A percentile compares a stretch with the other conserved stretches of the same genome.
phyloP scores from a whole-genome alignment of 1,140 invertebrate genomes.

The Tetramorium alpestre region DNA sequence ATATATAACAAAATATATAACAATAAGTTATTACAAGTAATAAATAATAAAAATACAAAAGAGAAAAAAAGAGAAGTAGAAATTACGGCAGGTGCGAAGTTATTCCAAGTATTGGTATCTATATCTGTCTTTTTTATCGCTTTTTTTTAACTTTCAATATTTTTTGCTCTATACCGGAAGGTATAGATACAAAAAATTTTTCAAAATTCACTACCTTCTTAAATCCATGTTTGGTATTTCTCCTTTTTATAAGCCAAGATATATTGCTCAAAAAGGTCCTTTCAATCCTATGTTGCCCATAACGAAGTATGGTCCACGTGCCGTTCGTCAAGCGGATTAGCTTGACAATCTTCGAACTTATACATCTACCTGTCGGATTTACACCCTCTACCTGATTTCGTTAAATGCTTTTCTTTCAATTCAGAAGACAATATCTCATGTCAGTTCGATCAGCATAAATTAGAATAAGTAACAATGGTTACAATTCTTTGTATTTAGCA shows the following conservation, averaged over 20 bases:
- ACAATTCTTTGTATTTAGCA: constrained; percentile 64
- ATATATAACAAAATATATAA: too few relatives aligned
- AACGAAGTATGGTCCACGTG: background rate
- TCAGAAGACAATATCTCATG: constrained; percentile 58
- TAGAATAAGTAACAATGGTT: constrained; percentile 69
- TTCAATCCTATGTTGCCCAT: background rate
- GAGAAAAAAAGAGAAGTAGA: background rate
- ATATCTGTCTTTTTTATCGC: constrained; percentile 10
- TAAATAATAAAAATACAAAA: background rate
- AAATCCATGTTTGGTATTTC: background rate
- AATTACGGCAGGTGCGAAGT: background rate
- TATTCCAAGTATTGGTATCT: background rate
- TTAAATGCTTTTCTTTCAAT: constrained; percentile 31
- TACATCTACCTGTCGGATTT: constrained; percentile 55
- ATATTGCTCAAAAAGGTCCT: background rate
- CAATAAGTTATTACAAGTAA: background rate
- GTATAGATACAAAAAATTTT: background rate
- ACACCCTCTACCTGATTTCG: constrained; percentile 45
- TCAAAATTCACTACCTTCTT: background rate
- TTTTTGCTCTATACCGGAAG: background rate
- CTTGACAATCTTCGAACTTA: constrained; percentile 46
- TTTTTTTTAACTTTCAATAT: background rate
- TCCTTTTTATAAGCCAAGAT: background rate
- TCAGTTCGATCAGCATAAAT: constrained; percentile 67
- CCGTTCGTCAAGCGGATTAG: constrained; percentile 74